A percentile compares a stretch with the other conserved stretches of the same genome.
phyloP scores from a whole-genome alignment of 2,113 vertebrate species.

The Limnothrissa miodon region DNA sequence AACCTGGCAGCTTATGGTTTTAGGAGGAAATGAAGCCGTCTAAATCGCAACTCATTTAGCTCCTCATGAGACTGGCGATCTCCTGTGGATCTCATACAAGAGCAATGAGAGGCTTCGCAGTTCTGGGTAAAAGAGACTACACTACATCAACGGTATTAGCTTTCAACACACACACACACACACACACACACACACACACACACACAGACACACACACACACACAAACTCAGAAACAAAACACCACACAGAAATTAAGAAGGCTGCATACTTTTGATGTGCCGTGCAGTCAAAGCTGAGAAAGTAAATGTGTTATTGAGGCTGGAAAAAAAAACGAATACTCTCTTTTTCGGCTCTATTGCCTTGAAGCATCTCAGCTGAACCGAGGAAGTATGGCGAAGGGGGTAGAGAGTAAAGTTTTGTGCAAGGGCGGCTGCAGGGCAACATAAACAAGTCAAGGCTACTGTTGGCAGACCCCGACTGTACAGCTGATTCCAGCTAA shows the following conservation, averaged over 20 bases:
- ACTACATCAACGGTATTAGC: background rate
- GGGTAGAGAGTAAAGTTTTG: background rate
- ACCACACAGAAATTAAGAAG: background rate
- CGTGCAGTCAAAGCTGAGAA: background rate
- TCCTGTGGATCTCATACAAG: background rate
- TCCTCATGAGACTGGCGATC: constrained; percentile 30
- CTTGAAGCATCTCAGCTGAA: background rate
- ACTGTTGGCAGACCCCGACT: background rate
- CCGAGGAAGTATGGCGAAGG: background rate
- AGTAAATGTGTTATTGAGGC: background rate
- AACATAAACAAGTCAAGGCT: background rate
- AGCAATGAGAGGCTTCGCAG: background rate
- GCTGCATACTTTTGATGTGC: background rate
- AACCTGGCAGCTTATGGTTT: constrained; percentile 45
- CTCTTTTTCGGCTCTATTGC: background rate
- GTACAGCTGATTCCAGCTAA: background rate
- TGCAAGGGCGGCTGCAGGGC: background rate
- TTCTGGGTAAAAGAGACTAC: background rate
- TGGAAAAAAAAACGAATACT: background rate
- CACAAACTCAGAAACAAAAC: background rate
- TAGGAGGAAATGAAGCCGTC: constrained; percentile 48
- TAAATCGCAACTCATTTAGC: constrained; percentile 47
- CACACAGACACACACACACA: background rate
- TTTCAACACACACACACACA: background rate
- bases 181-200: background rate